A percentile compares a stretch with the other conserved stretches of the same genome.
phyloP scores from a whole-genome alignment of 1,140 invertebrate genomes.

The Cherax destructor region DNA sequence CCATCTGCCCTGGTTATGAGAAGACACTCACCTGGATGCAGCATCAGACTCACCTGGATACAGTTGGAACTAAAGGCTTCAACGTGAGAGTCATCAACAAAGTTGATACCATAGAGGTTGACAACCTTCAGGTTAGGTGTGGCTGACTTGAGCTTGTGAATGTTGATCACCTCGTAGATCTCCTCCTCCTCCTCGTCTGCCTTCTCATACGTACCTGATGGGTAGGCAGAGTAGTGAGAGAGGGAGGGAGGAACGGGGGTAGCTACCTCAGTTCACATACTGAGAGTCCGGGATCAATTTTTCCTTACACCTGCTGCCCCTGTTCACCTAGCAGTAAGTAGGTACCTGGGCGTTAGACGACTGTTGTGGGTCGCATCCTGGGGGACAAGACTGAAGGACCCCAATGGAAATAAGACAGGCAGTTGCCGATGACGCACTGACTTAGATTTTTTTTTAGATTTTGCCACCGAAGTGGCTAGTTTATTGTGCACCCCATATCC shows the following conservation, averaged over 20 bases:
- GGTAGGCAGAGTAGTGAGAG: background rate
- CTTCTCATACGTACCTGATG: slow-evolving; percentile 97
- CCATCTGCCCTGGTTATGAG: background rate
- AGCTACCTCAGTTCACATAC: no score
- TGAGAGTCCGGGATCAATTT: no score
- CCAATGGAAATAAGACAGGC: no score
- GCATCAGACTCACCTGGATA: slow-evolving; percentile 81
- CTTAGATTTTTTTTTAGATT: no score
- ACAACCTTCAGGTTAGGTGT: slow-evolving; percentile 96
- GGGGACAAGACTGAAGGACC: no score
- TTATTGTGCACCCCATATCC: no score
- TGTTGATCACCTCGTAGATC: slow-evolving; percentile 99
- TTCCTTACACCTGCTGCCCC: no score
- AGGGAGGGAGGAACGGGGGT: background rate
- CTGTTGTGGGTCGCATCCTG: no score
- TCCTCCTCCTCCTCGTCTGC: slow-evolving; percentile 99
- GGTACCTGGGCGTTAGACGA: no score
- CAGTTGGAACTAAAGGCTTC: slow-evolving; percentile 97
- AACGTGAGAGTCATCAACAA: slow-evolving; percentile 98
- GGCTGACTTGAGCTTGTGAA: slow-evolving; percentile 97
- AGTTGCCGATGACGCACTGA: no score
- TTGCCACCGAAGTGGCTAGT: no score
- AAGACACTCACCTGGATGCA: background rate
- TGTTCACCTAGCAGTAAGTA: no score
- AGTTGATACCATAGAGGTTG: slow-evolving; percentile 97